phyloP scores from a whole-genome alignment of 1,140 invertebrate genomes.

The Matsumurasca onukii region DNA sequence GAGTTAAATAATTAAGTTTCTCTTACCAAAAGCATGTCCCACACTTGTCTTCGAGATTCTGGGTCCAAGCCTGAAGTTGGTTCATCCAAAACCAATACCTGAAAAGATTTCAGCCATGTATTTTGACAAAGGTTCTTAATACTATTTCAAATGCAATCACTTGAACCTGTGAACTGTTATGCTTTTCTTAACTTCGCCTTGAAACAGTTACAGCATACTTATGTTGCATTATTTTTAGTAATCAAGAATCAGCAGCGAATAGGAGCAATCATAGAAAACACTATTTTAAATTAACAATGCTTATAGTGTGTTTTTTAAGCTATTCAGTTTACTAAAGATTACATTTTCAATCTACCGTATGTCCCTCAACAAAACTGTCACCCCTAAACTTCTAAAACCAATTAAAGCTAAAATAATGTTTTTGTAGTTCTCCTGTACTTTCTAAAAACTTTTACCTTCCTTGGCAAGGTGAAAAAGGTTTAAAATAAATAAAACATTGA shows the following conservation, averaged over 20 bases:
- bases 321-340: too few species aligned
- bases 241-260: background rate
- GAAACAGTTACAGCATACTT: background rate
- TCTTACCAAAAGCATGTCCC: slow-evolving; percentile 73
- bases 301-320: too few species aligned
- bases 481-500: too few species aligned
- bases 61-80: slow-evolving; percentile 96
- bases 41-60: slow-evolving; percentile 81
- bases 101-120: background rate
- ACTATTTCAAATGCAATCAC: background rate
- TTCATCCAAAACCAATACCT: slow-evolving; percentile 80
- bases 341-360: too few species aligned
- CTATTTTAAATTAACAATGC: too few species aligned
- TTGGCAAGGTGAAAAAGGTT: too few species aligned
- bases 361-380: too few species aligned
- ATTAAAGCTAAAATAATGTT: too few species aligned
- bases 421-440: too few species aligned
- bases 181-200: background rate
- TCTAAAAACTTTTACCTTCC: too few species aligned
- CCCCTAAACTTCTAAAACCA: too few species aligned
- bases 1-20: background rate
- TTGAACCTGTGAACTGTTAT: background rate
- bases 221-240: background rate
- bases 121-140: background rate
- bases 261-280: background rate